A percentile compares a stretch with the other conserved stretches of the same genome.
phyloP scores from a whole-genome alignment of 2,797 vertebrate species.

The Esox masquinongy region DNA sequence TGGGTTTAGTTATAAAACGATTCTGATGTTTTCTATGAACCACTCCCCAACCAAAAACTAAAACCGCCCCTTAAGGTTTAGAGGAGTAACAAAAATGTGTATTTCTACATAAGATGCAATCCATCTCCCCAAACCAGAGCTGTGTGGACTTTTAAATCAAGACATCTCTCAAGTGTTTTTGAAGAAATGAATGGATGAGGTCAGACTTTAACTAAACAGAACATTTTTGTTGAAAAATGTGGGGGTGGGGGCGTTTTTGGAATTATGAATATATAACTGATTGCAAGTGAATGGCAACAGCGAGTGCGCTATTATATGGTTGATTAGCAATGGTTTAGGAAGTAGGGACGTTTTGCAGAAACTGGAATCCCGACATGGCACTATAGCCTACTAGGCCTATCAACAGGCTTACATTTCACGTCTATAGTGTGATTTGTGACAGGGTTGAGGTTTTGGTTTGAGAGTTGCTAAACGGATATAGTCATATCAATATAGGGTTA shows the following conservation, averaged over 20 bases:
- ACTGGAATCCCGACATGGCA: not conserved
- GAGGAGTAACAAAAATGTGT: conserved; percentile 72
- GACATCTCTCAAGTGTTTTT: conserved; percentile 74
- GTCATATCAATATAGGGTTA: too few species aligned
- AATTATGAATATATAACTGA: conserved; percentile 69
- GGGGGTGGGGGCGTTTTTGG: conserved; percentile 72
- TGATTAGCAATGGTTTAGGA: conserved; percentile 58
- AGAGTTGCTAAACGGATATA: not conserved
- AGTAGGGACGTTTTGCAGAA: conserved; percentile 2
- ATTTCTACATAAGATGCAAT: conserved; percentile 67
- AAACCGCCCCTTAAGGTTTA: conserved; percentile 79
- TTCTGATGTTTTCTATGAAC: conserved; percentile 90
- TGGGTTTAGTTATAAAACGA: conserved; percentile 86
- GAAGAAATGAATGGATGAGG: conserved; percentile 73
- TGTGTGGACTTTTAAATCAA: conserved; percentile 30
- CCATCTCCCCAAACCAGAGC: conserved; percentile 44
- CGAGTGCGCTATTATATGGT: conserved; percentile 63
- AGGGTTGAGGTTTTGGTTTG: not conserved
- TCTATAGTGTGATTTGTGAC: not conserved
- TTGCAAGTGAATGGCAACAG: conserved; percentile 53
- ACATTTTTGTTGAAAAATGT: conserved; percentile 53
- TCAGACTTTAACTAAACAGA: conserved; percentile 59
- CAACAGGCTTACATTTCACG: not conserved
- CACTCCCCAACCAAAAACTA: conserved; percentile 83
- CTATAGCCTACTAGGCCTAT: not conserved